A percentile compares a stretch with the other conserved stretches of the same genome.
These are phyloP conservation scores for Trachemys scripta DNA, from an alignment of 2,113 vertebrate species.

Conservation along the genomic window DNA sequence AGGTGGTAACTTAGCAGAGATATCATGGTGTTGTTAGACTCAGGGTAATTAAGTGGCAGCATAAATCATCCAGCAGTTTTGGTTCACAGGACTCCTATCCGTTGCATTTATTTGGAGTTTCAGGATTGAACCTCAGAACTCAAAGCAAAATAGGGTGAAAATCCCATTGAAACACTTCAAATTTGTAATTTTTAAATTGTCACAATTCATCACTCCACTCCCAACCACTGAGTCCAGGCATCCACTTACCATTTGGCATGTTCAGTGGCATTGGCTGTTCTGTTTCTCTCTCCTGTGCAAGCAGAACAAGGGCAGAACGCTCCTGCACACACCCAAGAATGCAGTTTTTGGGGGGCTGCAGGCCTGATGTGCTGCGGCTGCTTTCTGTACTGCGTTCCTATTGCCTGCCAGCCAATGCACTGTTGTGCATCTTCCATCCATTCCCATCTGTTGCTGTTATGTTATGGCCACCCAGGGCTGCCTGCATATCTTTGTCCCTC, in stretches of 20 bases:
- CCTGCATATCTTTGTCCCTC: neutral
- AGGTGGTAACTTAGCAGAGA: neutral
- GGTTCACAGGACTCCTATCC: neutral
- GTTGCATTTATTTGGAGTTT: neutral
- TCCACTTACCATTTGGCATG: neutral
- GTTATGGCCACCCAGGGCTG: neutral
- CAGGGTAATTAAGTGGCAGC: neutral
- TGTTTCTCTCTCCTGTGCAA: fast-evolving
- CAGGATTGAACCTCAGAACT: neutral
- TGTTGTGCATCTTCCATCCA: neutral
- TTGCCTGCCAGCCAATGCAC: neutral
- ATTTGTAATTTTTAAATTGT: neutral
- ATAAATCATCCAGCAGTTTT: neutral
- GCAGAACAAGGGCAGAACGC: fast-evolving
- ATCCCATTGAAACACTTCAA: neutral
- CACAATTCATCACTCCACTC: neutral
- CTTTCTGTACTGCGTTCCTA: neutral
- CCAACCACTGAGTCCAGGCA: fast-evolving
- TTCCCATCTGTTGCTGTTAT: neutral
- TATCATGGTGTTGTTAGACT: neutral
- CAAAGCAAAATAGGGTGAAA: neutral
- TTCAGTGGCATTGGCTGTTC: neutral
- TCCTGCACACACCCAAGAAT: neutral
- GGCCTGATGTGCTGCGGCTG: neutral
- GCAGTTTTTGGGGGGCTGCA: neutral